Base-by-base conservation (phyloP, 2,113 vertebrate genomes). In the Ivindomyrus marchei region DNA sequence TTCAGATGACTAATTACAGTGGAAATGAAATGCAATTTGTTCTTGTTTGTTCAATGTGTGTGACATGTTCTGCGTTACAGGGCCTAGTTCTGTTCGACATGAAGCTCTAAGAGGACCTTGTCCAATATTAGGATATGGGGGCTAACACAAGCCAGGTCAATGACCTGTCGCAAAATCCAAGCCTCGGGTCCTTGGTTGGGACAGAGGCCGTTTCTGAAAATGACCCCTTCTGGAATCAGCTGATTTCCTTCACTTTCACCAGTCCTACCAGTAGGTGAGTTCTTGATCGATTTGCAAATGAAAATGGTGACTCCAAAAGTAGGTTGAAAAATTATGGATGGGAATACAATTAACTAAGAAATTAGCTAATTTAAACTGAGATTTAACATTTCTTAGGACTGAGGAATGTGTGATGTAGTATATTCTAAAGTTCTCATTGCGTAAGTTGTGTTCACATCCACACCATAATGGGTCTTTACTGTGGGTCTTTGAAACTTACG, bases 161-260 rank as follows among this genome's bases (percentile, higher is more conserved):
- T 1, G 97, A 99, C 91, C 97, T 99, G 92, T 96, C 97, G 0
- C 96, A 97, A 90, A 99, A 99, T 21, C 96, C 97, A n/a, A 98
- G 97, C 93, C 95, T 99, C 45, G 96, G 96, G 89, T 96, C 96
- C 89, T 93, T 99, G 46, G 96, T 98, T 9, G 98, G 98, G 90
- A 94, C 96, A 0, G 97, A 98, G 88, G 93, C 97, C 47, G 95
- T 99, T 92, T 99, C 98, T 0, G 97, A 98, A 94, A 99, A 99
- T 89, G 98, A 99, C 91, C 98, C 98, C 0, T 99, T 99, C 95
- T 99, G 98, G 98, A 99, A 99, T 93, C 98, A 99, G 94, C 98
- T 99, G 89, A 97, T 99, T 89, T 99, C 98, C 0, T 99, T 99
- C 90, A 98, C 97, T 89, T 98, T 99, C 91, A 96, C 97, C 70